Base-by-base conservation (phyloP, 2,797 vertebrate species). In the Sebastes baramenuke region DNA sequence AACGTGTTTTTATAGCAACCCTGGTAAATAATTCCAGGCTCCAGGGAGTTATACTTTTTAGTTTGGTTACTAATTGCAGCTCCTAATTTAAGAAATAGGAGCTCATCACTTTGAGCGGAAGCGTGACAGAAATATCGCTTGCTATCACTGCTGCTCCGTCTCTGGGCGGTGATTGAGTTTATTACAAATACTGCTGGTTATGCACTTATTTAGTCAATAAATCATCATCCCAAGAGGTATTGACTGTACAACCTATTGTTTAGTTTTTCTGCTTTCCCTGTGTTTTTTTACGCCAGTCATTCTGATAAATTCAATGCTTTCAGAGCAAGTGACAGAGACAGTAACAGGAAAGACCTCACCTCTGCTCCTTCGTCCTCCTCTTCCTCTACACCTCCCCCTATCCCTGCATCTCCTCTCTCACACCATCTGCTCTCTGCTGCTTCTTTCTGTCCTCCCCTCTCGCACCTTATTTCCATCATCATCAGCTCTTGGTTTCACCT, bases 391-490 rank as follows among this genome's bases (percentile, higher is more conserved):
- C 42, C 61, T 60, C 24, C 18, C 29, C 58, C 69, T 24, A 10
- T 58, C 38, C 9, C 65, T 54, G 25, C 32, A 56, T 68, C 54
- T 79, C 34, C 52, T 49, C 18, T 77, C 80, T 81, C 65, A 22
- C 67, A 77, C 76, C 67, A 59, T 76, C 80, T 77, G 59, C 64
- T 78, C 75, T 66, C 46, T 18, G 0, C 34, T 36, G 0, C 34
- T 36, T 71, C 46, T 34, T 67, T 75, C 34, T 54, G 13, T 30
- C 55, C 62, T 25, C 67, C 36, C 29, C 14, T 52, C 70, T 85
- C 66, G 16, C 72, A 79, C 81, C 61, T 85, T 55, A 56, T 81
- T 86, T 87, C 77, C 77, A 61, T 61, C 27, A 1, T 32, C 32
- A 7, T 72, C 75, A 70, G 66, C 80, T 83, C 27, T 36, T 36